Base-by-base conservation (phyloP, 2,888 invertebrate species). In the Hemithea aestivaria region DNA sequence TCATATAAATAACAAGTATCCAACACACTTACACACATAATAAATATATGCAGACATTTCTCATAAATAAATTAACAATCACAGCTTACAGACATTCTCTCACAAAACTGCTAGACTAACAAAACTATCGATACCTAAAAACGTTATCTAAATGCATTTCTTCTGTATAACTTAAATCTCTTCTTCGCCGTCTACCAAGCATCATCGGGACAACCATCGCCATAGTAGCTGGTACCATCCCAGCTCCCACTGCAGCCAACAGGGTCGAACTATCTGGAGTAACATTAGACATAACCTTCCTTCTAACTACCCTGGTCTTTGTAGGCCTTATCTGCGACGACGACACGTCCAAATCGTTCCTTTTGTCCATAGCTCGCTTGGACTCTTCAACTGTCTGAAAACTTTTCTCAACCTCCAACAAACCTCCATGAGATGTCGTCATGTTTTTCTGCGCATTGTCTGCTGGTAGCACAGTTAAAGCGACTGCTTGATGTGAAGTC, bases 141-240 rank as follows among this genome's bases (percentile, higher is more conserved):
- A 72, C 41, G 37, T 66, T 58, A n/a, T 71, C 57, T 49, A 73
- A 44, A 55, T 70, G 50, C 27, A 58, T 38, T 35, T 63, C 45
- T 43, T 56, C 50, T 27, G 55, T 31, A 27, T 36, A 38, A 20
- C 44, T 36, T 22, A 72, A 45, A 23, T 73, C 74, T 48, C 82
- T 64, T 58, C 75, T 75, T 48, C 81, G 71, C 51, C 76, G 65
- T 6, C 68, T 65, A n/a, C 91, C 92, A 41, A 94, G 79, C 69
- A 93, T 91, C 89, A 94, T 91, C 0, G 94, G 94, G 22, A 94
- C 91, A 51, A 94, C 88, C 91, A 94, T 92, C 0, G 93, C 94
- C 91, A 94, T 92, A 0, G 94, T 93, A 0, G 93, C 94, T 4
- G 94, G 94, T 10, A 94, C 88, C 91, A 94, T 92, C 0, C 94